These are phyloP conservation scores for Hypercompe scribonia DNA, from an alignment of 2,888 invertebrate genomes.

Conservation along the genomic window DNA sequence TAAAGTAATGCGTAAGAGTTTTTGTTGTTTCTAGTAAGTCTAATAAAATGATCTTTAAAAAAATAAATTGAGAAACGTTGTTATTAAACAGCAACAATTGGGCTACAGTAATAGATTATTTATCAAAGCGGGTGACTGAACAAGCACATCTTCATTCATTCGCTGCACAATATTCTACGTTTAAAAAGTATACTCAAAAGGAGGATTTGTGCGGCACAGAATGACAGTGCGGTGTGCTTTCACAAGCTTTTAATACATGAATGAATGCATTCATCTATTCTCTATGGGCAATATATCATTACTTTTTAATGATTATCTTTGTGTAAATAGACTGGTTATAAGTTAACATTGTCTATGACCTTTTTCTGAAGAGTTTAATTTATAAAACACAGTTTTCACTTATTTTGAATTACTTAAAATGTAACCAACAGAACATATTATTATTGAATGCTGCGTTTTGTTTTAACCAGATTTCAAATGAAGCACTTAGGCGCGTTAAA, in stretches of 20 bases:
- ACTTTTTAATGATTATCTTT: constrained; percentile 9
- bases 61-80: not conserved
- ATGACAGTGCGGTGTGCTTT: constrained; percentile 25
- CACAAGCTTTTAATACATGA: constrained; percentile 30
- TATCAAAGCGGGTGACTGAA: constrained; percentile 39
- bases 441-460: not conserved
- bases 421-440: not conserved
- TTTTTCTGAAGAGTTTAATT: not conserved
- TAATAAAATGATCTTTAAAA: not conserved
- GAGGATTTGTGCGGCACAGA: constrained; percentile 30
- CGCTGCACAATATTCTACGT: constrained; percentile 34
- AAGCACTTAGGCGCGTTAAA: constrained; percentile 14
- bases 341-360: not conserved
- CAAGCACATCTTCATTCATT: constrained; percentile 40
- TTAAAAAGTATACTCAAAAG: constrained; percentile 45
- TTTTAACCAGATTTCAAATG: constrained; percentile 1
- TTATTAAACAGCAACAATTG: constrained; percentile 2
- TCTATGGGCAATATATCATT: constrained; percentile 33
- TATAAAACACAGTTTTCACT: not conserved
- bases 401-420: not conserved
- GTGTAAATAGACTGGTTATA: no score
- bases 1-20: not conserved
- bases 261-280: constrained; percentile 36
- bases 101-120: constrained; percentile 21
- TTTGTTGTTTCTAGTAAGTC: not conserved